Evolutionary conservation across 1,140 invertebrate species (phyloP).

Genomic region (Rhyzopertha dominica): DNA sequence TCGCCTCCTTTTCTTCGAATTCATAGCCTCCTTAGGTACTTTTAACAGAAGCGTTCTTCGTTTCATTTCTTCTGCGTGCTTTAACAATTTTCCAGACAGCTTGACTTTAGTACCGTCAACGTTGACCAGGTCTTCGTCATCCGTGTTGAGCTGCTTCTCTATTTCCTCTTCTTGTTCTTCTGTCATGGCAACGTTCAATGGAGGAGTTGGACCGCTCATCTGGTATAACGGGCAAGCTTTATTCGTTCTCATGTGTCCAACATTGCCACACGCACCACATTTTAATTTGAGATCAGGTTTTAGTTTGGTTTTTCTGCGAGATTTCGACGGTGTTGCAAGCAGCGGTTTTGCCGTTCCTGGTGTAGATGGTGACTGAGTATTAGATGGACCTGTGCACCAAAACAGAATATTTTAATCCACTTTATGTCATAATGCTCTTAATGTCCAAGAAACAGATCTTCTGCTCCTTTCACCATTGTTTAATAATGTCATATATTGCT

Average conservation of each 20-base stretch:
- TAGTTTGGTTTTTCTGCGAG: conserved; percentile 74
- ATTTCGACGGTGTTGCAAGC: conserved; percentile 39
- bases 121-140: conserved; percentile 84
- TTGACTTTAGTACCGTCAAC: conserved; percentile 89
- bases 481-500: too few species aligned
- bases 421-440: too few species aligned
- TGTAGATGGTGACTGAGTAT: conserved; percentile 37
- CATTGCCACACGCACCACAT: conserved; percentile 95
- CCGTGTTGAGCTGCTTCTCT: conserved; percentile 66
- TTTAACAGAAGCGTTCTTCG: conserved; percentile 75
- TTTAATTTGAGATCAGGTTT: conserved; percentile 88
- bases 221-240: conserved; percentile 94
- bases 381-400: too few species aligned
- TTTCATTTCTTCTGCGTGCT: conserved; percentile 78
- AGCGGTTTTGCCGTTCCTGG: conserved; percentile 37
- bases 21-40: conserved; percentile 72
- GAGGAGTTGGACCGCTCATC: conserved; percentile 54
- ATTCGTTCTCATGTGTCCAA: conserved; percentile 81
- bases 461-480: too few species aligned
- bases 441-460: too few species aligned
- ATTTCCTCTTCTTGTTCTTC: conserved; percentile 80
- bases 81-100: conserved; percentile 73
- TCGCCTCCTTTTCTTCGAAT: conserved; percentile 62
- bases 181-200: conserved; percentile 70
- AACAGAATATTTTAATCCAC: too few species aligned